Evolutionary conservation across 2,888 invertebrate species (phyloP), one percentile per base, ranked within the genome.

Genomic region (Sphaerophoria taeniata): DNA sequence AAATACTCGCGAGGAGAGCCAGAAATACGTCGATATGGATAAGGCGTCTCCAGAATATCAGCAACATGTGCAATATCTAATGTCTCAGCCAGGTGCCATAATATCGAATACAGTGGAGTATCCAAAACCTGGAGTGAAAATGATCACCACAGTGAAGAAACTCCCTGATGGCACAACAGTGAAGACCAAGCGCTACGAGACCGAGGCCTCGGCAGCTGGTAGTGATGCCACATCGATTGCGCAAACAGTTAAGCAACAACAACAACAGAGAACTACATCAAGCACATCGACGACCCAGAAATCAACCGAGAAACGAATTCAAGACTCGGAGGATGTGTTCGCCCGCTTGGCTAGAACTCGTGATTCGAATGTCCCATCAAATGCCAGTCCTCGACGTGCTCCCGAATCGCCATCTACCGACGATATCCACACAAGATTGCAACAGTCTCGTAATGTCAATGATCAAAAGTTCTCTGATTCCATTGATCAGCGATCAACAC

Each of bases 151-250:
- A 88, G 95, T 95, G 0, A 94, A 94, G 87, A 94, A 94, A 61
- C 91, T 95, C 53, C 94, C 94, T 0, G 95, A 95, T 89, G 95
- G 95, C 14, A 94, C 94, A 2, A 93, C 93, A 53, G 94, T 95
- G 0, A 95, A 95, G n/a, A 95, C 95, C 81, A 95, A 95, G 24
- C 93, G 94, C 55, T 94, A 95, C 47, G 95, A 95, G 89, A 95
- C 94, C 45, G 93, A 91, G 87, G 91, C 90, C 0, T 55, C 87
- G 6, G 69, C 83, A 45, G 91, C 90, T 0, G 60, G 85, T 9
- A 69, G 82, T 49, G 89, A 89, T 14, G 63, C 61, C 0, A 47
- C 76, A 9, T 70, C 76, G 0, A 56, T 77, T 11, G 58, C 81
- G 0, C 72, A 81, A 16, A 81, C 85, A n/a, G n/a, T 72, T 3